Evolutionary conservation across 2,888 invertebrate species (phyloP), one percentile per base, ranked within the genome.

Genomic region (Leucania comma): DNA sequence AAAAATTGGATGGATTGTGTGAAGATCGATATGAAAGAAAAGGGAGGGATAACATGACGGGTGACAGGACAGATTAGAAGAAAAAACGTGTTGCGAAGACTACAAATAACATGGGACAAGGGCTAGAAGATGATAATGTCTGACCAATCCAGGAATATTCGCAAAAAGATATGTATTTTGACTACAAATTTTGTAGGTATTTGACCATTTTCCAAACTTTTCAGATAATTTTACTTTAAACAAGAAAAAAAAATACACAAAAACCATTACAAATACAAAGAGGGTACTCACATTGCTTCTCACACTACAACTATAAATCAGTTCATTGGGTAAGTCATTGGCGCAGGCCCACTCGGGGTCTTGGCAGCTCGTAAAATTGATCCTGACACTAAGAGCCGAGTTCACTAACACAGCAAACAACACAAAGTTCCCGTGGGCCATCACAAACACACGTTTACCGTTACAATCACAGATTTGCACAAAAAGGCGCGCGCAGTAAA

Each of bases 271-370:
- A 42, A 42, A 42, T 14, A 42, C 42, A 20, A 22, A 56, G n/a
- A 3, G 24, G 24, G 17, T 57, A 95, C 96, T 96, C 85, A 96
- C 96, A 80, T 92, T 88, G 78, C 78, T 92, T 50, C 83, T 87
- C 0, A 89, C 78, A 24, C 75, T 75, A 75, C 96, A 96, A 14
- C 91, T 92, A 70, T 94, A 96, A 1, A 92, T 86, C 73, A 96
- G 89, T 50, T 95, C 93, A 75, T 87, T 89, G 2, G 92, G 89
- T 29, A 82, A 70, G 84, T 92, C 91, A 77, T 93, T 92, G 76
- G 91, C 84, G 90, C 96, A 96, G 78, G 87, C 93, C 96, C 96
- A 96, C 61, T 93, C 94, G 0, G 91, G 84, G 71, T 90, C 89
- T 77, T 93, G 92, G 83, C 96, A 96, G 75, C 85, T 93, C 0